phyloP scores from a whole-genome alignment of 1,140 invertebrate species.

The Aphelinus certus region DNA sequence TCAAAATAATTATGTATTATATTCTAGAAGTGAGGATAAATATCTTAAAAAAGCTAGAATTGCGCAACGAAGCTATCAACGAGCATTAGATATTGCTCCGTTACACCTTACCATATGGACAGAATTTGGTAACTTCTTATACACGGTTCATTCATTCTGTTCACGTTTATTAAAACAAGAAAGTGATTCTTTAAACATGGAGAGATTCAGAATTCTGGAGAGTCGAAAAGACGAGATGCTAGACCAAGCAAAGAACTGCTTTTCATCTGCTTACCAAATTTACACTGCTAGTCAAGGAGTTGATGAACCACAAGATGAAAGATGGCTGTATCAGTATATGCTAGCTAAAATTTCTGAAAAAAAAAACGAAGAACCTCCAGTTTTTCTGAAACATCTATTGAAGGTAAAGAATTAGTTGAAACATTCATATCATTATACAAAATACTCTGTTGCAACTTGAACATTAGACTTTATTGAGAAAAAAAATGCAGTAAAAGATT shows the following conservation, averaged over 20 bases:
- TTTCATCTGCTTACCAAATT: conserved; percentile 74
- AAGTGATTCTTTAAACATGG: conserved; percentile 79
- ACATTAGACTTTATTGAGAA: too few relatives aligned
- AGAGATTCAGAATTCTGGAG: conserved; percentile 79
- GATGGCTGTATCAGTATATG: conserved; percentile 93
- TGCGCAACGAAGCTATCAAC: conserved; percentile 80
- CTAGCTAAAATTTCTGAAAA: conserved; percentile 92
- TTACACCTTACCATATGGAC: conserved; percentile 83
- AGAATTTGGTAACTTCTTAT: conserved; percentile 88
- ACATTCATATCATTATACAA: too few relatives aligned
- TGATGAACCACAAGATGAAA: conserved; percentile 73
- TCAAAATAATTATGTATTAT: conserved; percentile 7
- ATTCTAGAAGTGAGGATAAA: conserved; percentile 71
- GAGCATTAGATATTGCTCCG: conserved; percentile 77
- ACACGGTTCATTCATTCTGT: conserved; percentile 87
- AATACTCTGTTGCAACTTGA: too few relatives aligned
- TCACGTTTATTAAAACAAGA: conserved; percentile 85
- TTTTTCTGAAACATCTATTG: conserved; percentile 82
- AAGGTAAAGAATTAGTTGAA: conserved; percentile 12
- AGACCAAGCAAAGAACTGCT: conserved; percentile 79
- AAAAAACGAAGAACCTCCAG: conserved; percentile 74
- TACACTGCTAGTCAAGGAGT: conserved; percentile 59
- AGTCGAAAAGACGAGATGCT: conserved; percentile 82
- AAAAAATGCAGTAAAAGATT: too few relatives aligned
- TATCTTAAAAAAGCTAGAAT: conserved; percentile 77